Conservation (phyloP, 2,113 vertebrate species). For the Butorides virescens region DNA sequence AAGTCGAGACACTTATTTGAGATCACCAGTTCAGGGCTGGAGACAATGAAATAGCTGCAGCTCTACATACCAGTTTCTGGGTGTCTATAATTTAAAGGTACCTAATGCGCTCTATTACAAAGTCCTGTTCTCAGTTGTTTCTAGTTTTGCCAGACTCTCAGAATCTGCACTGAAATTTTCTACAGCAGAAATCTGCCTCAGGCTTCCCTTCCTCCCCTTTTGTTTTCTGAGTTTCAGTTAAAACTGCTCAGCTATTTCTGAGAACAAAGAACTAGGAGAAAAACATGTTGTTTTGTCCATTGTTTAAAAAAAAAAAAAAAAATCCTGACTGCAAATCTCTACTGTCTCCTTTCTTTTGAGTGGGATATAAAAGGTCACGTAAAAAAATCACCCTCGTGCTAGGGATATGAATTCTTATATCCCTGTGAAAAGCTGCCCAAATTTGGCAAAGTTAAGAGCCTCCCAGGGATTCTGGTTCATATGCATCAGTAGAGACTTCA, state of each 20-base stretch:
- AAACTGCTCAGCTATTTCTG: conserved; percentile 52
- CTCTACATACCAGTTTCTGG: neutral
- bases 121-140: conserved; percentile 30
- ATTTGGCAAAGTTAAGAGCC: conserved; percentile 55
- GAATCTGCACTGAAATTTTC: conserved; percentile 48
- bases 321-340: neutral
- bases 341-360: neutral
- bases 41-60: neutral
- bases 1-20: neutral
- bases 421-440: conserved; percentile 35
- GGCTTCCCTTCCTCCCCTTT: conserved; percentile 49
- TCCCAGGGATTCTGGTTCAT: conserved; percentile 49
- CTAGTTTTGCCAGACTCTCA: conserved; percentile 21
- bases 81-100: conserved; percentile 37
- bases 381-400: neutral
- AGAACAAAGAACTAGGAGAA: conserved; percentile 43
- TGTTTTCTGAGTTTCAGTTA: conserved; percentile 51
- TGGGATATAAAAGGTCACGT: conserved; percentile 10
- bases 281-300: conserved; percentile 46
- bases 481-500: conserved; percentile 60
- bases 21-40: neutral
- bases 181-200: conserved; percentile 41
- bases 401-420: neutral
- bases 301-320: neutral
- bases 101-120: neutral